A percentile compares a stretch with the other conserved stretches of the same genome.
These are phyloP conservation scores for Lissonota sp. DNA, from an alignment of 2,888 invertebrate species.

Conservation along the genomic window DNA sequence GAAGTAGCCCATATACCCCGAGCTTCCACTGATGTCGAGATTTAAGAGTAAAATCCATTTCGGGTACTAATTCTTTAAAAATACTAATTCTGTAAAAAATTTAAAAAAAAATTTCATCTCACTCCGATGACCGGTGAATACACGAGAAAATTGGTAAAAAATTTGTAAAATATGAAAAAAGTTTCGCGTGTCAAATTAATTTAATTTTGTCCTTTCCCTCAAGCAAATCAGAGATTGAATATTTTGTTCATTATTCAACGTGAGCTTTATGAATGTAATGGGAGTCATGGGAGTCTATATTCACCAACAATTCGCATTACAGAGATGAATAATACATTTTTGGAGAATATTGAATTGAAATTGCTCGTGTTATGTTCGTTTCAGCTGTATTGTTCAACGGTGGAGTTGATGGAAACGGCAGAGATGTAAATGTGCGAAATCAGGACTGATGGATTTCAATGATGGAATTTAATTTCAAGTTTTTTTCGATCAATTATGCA, in stretches of 20 bases:
- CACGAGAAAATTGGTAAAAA: no score
- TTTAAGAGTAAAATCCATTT: background rate
- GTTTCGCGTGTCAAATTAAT: constrained; percentile 2
- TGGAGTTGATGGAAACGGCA: no score
- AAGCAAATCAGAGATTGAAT: background rate
- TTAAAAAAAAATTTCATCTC: constrained; percentile 38
- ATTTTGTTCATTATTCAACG: background rate
- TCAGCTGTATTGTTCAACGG: no score
- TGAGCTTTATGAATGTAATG: background rate
- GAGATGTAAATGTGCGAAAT: no score
- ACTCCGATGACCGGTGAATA: constrained; percentile 8
- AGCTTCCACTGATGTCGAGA: background rate
- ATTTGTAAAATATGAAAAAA: background rate
- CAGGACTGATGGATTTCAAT: background rate
- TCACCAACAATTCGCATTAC: no score
- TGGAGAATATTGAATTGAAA: no score
- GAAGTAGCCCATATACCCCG: constrained; percentile 37
- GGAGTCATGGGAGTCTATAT: background rate
- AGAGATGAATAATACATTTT: no score
- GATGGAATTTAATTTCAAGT: background rate
- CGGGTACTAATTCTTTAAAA: constrained; percentile 18
- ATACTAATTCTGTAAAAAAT: constrained; percentile 21
- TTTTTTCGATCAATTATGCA: background rate
- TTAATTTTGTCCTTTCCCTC: background rate
- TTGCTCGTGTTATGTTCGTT: no score